Evolutionary conservation across 37 sponge, comb jelly and placozoan genomes (phyloP).

Genomic region (Axinella damicornis): DNA sequence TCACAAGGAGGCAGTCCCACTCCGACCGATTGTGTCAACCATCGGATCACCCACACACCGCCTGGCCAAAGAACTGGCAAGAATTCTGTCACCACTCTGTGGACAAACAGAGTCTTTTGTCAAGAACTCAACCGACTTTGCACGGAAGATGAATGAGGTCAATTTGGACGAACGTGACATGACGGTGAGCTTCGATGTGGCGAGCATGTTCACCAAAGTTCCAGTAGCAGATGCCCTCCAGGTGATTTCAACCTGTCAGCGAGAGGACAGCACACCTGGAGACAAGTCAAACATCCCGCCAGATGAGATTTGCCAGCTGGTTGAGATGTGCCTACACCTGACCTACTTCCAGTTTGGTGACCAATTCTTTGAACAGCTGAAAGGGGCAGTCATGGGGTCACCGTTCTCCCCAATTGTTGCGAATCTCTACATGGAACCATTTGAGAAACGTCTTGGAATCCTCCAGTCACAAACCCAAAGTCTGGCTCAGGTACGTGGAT

Average conservation of each 20-base stretch:
- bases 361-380: not conserved
- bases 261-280: too few relatives aligned
- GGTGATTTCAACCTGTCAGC: too few relatives aligned
- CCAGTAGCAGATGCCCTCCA: too few relatives aligned
- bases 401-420: conserved; percentile 40
- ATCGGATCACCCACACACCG: conserved; percentile 20
- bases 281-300: not conserved
- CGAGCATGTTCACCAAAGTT: too few relatives aligned
- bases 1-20: not conserved
- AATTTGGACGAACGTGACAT: too few relatives aligned
- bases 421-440: conserved; percentile 33
- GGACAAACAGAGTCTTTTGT: not conserved
- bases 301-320: not conserved
- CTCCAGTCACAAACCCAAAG: not conserved
- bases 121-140: too few relatives aligned
- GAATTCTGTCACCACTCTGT: conserved; percentile 5
- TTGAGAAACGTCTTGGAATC: conserved; percentile 3
- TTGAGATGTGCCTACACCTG: conserved; percentile 10
- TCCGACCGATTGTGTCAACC: conserved; percentile 3
- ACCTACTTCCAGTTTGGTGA: conserved; percentile 1
- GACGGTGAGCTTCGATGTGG: too few relatives aligned
- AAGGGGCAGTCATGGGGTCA: conserved; percentile 42
- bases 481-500: conserved; percentile 15
- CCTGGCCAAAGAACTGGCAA: not conserved
- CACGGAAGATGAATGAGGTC: too few relatives aligned